These are phyloP conservation scores for Metaphire vulgaris DNA, from an alignment of 1,140 invertebrate species.

Conservation along the genomic window DNA sequence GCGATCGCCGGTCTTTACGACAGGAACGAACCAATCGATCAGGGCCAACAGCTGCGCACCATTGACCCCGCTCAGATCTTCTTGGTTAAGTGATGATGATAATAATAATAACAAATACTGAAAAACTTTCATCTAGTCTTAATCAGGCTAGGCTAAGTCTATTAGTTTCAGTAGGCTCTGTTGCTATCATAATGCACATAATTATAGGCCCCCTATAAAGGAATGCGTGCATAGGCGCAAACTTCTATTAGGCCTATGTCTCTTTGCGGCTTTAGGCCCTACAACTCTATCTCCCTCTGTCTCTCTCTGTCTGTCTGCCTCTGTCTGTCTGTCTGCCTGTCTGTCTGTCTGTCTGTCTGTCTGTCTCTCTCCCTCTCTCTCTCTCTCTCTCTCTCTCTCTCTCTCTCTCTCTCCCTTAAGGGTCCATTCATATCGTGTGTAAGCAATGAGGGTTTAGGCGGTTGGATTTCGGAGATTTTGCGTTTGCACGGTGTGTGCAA, in stretches of 20 bases:
- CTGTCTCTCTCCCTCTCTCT: neutral
- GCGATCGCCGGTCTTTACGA: neutral
- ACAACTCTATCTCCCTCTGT: neutral
- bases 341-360: conserved; percentile 1
- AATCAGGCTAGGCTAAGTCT: too few species aligned
- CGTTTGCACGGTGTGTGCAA: too few species aligned
- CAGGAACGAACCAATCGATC: neutral
- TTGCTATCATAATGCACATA: too few species aligned
- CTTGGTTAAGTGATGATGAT: neutral
- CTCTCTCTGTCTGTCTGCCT: neutral
- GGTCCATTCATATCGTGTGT: too few species aligned
- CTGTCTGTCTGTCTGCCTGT: neutral
- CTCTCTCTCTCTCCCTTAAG: neutral
- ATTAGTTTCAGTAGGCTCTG: too few species aligned
- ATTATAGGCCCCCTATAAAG: too few species aligned
- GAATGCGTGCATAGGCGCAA: too few species aligned
- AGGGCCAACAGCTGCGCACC: neutral
- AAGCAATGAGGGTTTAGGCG: too few species aligned
- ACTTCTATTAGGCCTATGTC: too few species aligned
- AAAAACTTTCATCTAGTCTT: too few species aligned
- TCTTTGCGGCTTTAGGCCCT: too few species aligned
- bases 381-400: neutral
- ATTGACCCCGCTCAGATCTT: neutral
- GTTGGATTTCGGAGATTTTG: too few species aligned
- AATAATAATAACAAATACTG: neutral